phyloP scores from a whole-genome alignment of 2,888 invertebrate species.

The Oscheius sp. region DNA sequence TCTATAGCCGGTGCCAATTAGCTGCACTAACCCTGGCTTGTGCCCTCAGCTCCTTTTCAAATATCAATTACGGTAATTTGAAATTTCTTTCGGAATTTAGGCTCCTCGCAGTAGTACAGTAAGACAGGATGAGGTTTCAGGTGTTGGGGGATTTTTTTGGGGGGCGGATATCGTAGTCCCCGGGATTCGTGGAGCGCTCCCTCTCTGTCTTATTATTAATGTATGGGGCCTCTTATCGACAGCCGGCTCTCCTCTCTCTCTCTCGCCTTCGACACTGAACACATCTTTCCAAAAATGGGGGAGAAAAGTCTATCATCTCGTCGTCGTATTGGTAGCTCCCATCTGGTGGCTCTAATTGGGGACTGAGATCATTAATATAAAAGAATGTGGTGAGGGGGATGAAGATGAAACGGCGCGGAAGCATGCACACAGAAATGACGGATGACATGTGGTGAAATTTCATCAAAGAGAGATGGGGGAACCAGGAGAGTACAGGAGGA shows the following conservation, averaged over 20 bases:
- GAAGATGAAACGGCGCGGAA: slow-evolving; percentile 27
- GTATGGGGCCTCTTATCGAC: slow-evolving; percentile 26
- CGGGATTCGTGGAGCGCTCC: neutral
- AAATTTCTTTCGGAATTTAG: too few species aligned
- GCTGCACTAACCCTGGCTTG: neutral
- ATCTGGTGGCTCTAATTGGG: slow-evolving; percentile 25
- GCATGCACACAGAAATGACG: slow-evolving; percentile 23
- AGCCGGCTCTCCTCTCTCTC: neutral
- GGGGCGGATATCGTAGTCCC: neutral
- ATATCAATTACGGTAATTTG: too few species aligned
- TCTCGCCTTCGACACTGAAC: neutral
- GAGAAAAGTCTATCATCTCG: neutral
- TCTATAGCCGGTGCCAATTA: neutral
- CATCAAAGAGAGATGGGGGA: neutral
- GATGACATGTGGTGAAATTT: too few species aligned
- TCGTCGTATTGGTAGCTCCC: neutral
- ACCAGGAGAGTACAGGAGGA: neutral
- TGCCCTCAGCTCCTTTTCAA: neutral
- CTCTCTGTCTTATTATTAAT: slow-evolving; percentile 28
- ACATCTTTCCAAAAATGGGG: neutral
- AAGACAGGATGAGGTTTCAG: too few species aligned
- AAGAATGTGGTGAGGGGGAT: slow-evolving; percentile 24
- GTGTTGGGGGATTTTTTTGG: neutral
- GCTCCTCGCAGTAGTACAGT: too few species aligned
- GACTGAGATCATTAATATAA: slow-evolving; percentile 30